Conservation (phyloP, 2,888 invertebrate genomes). For the Parthenolecanium corni region DNA sequence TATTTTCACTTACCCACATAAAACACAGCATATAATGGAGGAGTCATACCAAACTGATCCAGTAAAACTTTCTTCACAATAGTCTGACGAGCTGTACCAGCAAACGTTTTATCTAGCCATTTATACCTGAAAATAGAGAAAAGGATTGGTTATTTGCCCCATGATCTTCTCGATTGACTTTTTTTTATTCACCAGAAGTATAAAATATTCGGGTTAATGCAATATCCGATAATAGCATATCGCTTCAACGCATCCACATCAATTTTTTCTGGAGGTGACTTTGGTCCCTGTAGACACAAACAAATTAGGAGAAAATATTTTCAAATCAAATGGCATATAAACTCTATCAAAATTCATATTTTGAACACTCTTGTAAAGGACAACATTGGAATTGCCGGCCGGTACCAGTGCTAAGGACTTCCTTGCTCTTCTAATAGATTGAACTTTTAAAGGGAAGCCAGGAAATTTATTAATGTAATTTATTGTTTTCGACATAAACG, state of each 20-base stretch:
- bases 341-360: too few species aligned
- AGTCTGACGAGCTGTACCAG: slow-evolving; percentile 51
- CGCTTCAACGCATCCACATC: slow-evolving; percentile 46
- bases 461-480: too few species aligned
- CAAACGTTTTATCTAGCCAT: slow-evolving; percentile 58
- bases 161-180: not conserved
- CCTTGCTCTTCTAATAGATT: too few species aligned
- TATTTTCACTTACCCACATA: slow-evolving; percentile 55
- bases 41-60: slow-evolving; percentile 68
- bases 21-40: slow-evolving; percentile 56
- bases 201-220: slow-evolving; percentile 49
- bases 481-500: too few species aligned
- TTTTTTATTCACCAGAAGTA: slow-evolving; percentile 45
- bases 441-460: too few species aligned
- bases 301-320: too few species aligned
- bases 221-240: slow-evolving; percentile 50
- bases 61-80: slow-evolving; percentile 56
- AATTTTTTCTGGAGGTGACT: slow-evolving; percentile 35
- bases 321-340: too few species aligned
- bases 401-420: too few species aligned
- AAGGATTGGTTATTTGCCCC: not conserved
- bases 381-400: too few species aligned
- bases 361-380: too few species aligned
- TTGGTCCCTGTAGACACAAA: not conserved
- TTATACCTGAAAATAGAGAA: slow-evolving; percentile 51